These are phyloP conservation scores for Papilio xuthus DNA, from an alignment of 1,140 invertebrate species.

Conservation along the genomic window DNA sequence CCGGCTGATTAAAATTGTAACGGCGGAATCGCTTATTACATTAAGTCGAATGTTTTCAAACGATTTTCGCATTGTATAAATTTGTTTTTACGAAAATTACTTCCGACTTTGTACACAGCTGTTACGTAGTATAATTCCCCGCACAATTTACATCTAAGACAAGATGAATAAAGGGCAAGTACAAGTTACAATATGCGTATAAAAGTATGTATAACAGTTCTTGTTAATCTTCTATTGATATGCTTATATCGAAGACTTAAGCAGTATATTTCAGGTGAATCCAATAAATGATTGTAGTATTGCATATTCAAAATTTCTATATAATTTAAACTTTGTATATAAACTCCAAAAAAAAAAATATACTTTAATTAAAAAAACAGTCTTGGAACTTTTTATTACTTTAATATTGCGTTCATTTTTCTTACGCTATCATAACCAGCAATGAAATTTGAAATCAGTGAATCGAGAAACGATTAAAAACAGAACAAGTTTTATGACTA, in stretches of 20 bases:
- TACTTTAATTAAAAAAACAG: not conserved
- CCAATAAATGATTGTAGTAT: no score
- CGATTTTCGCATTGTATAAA: constrained; percentile 20
- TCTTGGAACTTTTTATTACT: constrained; percentile 4
- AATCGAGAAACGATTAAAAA: constrained; percentile 38
- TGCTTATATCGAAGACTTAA: no score
- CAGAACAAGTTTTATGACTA: constrained; percentile 40
- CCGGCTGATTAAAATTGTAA: constrained; percentile 71
- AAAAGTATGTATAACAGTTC: no score
- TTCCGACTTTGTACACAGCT: not conserved
- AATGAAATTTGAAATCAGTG: constrained; percentile 30
- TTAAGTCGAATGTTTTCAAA: constrained; percentile 36
- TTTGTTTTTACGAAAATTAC: constrained; percentile 23
- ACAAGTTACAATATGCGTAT: no score
- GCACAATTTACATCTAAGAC: not conserved
- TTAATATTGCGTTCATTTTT: not conserved
- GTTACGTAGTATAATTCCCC: not conserved
- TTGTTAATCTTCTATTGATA: not conserved
- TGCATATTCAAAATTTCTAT: not conserved
- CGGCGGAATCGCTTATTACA: constrained; percentile 50
- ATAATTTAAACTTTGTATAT: not conserved
- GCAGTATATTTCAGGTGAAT: no score
- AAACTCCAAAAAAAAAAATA: no score
- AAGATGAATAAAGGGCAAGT: not conserved
- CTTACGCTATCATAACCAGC: not conserved